A percentile compares a stretch with the other conserved stretches of the same genome.
These are phyloP conservation scores for Nephila pilipes DNA, from an alignment of 1,140 invertebrate species.

Conservation along the genomic window DNA sequence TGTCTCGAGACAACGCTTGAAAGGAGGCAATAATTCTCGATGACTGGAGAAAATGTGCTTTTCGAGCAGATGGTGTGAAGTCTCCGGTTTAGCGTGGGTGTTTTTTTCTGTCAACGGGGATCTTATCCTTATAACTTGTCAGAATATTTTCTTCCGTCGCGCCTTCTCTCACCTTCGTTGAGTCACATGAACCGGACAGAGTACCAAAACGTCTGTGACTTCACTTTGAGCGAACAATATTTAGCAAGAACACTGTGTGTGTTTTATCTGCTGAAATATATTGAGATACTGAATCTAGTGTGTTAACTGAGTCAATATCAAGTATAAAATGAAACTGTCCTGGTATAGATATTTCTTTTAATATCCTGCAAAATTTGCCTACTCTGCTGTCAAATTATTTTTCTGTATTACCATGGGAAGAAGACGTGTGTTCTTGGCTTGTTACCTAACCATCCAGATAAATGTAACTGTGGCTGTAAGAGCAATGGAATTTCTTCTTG, in stretches of 20 bases:
- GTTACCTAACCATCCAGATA: background rate
- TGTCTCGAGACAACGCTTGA: slow-evolving; percentile 15
- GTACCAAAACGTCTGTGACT: slow-evolving; percentile 19
- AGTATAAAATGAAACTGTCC: background rate
- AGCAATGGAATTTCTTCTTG: background rate
- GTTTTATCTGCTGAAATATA: background rate
- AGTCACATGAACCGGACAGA: slow-evolving; percentile 29
- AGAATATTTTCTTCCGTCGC: slow-evolving; percentile 28
- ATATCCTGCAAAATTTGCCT: background rate
- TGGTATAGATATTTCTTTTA: background rate
- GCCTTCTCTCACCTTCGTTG: slow-evolving; percentile 43
- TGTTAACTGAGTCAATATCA: background rate
- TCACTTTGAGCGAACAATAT: background rate
- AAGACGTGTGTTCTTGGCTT: background rate
- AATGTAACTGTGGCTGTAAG: background rate
- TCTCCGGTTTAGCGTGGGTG: slow-evolving; percentile 50
- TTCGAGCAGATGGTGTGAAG: slow-evolving; percentile 62
- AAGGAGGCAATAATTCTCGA: slow-evolving; percentile 18
- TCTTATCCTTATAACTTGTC: slow-evolving; percentile 31
- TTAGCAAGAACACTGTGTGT: background rate
- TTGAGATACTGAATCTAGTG: background rate
- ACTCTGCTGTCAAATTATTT: background rate
- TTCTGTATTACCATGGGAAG: background rate
- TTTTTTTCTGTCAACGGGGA: slow-evolving; percentile 53
- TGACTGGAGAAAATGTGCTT: background rate